Evolutionary conservation across 2,113 vertebrate genomes (phyloP).

Genomic region (Motacilla alba): DNA sequence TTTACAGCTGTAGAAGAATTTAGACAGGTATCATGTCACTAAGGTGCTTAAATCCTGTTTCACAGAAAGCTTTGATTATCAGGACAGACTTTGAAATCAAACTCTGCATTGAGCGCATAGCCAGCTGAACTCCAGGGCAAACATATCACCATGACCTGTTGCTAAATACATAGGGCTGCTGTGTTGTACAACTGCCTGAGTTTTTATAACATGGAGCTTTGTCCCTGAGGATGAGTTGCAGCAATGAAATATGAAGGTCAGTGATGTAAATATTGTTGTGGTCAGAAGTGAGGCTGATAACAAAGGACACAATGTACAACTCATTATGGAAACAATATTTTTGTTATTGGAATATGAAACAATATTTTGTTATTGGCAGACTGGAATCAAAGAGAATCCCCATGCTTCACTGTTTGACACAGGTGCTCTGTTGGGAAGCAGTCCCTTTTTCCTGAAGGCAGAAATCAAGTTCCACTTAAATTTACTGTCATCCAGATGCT

Average conservation of each 20-base stretch:
- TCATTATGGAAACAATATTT: not conserved
- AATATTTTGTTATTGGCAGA: not conserved
- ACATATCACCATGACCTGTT: constrained; percentile 44
- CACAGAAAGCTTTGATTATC: not conserved
- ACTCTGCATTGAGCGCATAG: not conserved
- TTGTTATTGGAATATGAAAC: not conserved
- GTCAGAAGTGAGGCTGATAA: not conserved
- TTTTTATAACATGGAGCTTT: constrained; percentile 22
- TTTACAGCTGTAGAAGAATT: not conserved
- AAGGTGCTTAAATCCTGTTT: not conserved
- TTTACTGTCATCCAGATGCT: not conserved
- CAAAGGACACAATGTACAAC: not conserved
- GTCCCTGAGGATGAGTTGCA: not conserved
- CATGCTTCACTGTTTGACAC: not conserved
- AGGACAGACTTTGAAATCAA: constrained; percentile 59
- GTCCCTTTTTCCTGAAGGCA: not conserved
- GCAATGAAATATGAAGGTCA: constrained; percentile 20
- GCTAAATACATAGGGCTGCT: constrained; percentile 13
- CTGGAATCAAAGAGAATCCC: not conserved
- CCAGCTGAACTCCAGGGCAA: constrained; percentile 38
- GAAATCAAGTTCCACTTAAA: not conserved
- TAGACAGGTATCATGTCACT: not conserved
- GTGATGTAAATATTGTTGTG: not conserved
- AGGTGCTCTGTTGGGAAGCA: not conserved
- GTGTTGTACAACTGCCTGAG: constrained; percentile 5